Evolutionary conservation across 2,113 vertebrate genomes (phyloP).

Genomic region (Perca fluviatilis): DNA sequence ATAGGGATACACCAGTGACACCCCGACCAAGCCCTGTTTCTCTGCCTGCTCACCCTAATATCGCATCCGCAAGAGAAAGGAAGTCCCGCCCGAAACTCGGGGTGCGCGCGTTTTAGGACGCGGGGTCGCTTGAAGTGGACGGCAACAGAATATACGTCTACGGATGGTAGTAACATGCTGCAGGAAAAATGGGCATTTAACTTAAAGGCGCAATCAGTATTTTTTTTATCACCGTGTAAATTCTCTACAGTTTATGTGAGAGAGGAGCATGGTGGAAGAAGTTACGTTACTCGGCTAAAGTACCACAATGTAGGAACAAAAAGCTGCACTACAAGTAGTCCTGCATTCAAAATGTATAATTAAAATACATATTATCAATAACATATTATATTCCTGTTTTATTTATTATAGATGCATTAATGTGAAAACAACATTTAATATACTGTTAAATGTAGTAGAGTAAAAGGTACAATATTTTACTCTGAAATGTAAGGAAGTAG

Average conservation of each 20-base stretch:
- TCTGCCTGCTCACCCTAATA: constrained; percentile 55
- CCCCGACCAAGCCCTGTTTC: constrained; percentile 77
- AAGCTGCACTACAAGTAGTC: too few relatives aligned
- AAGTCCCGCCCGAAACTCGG: constrained; percentile 75
- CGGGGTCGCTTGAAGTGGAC: constrained; percentile 47
- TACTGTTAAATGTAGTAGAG: neutral
- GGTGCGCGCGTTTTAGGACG: constrained; percentile 60
- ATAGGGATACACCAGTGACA: constrained; percentile 66
- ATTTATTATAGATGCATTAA: too few relatives aligned
- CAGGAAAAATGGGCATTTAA: neutral
- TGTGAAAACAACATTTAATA: too few relatives aligned
- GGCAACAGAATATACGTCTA: neutral
- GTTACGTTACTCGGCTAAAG: too few relatives aligned
- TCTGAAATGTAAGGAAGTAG: neutral
- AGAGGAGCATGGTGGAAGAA: neutral
- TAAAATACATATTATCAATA: too few relatives aligned
- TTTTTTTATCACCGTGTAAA: neutral
- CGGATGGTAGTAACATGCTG: too few relatives aligned
- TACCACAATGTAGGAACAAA: too few relatives aligned
- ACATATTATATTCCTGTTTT: too few relatives aligned
- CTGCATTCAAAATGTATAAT: too few relatives aligned
- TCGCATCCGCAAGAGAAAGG: constrained; percentile 73
- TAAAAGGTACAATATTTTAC: neutral
- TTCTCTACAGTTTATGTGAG: neutral
- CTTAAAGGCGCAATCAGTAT: neutral